Percentiles rank a stretch among this genome's conserved stretches.
These are phyloP conservation scores for Synanthedon myopaeformis DNA, from an alignment of 2,888 invertebrate genomes.

Conservation along the genomic window DNA sequence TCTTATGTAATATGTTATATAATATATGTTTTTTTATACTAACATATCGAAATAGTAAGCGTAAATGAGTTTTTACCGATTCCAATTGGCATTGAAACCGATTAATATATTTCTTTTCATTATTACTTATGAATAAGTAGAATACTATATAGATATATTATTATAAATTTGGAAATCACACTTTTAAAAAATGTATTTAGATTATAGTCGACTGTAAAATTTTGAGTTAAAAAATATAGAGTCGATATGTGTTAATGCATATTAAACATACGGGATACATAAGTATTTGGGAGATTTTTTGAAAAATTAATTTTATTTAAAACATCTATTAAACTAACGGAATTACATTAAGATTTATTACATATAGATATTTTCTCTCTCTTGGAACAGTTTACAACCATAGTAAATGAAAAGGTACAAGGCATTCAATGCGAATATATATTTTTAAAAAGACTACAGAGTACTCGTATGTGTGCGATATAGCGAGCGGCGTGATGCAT, in stretches of 20 bases:
- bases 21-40: conserved; percentile 30
- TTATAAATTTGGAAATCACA: conserved; percentile 1
- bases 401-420: conserved; percentile 11
- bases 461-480: not conserved
- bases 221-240: not conserved
- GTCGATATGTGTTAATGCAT: not conserved
- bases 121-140: conserved; percentile 12
- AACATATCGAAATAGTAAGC: conserved; percentile 66
- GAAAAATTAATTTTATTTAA: not conserved
- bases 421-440: not conserved
- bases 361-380: conserved; percentile 42
- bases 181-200: conserved; percentile 1
- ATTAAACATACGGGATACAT: too few species aligned
- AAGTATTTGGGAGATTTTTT: too few species aligned
- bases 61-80: conserved; percentile 51
- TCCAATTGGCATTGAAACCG: conserved; percentile 36
- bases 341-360: conserved; percentile 11
- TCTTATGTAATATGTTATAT: conserved; percentile 48
- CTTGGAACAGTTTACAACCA: conserved; percentile 51
- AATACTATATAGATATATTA: conserved; percentile 11
- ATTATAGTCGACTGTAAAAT: not conserved
- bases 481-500: not conserved
- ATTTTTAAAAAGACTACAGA: not conserved
- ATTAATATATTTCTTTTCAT: conserved; percentile 16
- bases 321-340: conserved; percentile 24